phyloP scores from a whole-genome alignment of 2,113 vertebrate species.

The Barbus barbus region DNA sequence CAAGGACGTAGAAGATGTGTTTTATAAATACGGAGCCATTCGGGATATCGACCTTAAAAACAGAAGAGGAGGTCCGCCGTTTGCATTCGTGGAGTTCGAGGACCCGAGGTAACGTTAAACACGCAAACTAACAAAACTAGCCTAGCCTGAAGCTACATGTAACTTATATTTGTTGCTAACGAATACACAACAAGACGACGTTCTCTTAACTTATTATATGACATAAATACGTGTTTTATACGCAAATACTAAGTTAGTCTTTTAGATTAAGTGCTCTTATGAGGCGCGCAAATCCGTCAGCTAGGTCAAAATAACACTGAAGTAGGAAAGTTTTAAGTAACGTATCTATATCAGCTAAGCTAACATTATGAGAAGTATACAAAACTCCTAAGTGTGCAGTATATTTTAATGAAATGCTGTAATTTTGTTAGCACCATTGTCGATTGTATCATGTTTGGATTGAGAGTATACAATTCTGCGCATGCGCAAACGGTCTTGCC shows the following conservation, averaged over 20 bases:
- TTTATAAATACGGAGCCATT: constrained; percentile 88
- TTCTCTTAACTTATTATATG: not conserved
- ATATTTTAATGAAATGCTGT: not conserved
- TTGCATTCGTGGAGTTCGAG: constrained; percentile 82
- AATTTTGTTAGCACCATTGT: not conserved
- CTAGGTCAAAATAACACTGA: not conserved
- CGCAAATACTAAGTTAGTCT: too few relatives aligned
- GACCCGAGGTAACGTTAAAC: constrained; percentile 76
- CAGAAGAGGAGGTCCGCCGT: constrained; percentile 86
- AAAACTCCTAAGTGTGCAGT: not conserved
- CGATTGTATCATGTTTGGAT: not conserved
- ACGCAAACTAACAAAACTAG: not conserved
- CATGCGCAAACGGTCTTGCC: too few relatives aligned
- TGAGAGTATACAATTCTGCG: not conserved
- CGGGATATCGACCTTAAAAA: constrained; percentile 90
- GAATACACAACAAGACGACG: not conserved
- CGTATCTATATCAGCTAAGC: not conserved
- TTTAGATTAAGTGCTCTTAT: not conserved
- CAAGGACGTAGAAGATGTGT: constrained; percentile 87
- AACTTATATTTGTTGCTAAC: too few relatives aligned
- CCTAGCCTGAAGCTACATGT: not conserved
- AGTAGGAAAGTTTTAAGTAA: not conserved
- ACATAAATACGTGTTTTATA: not conserved
- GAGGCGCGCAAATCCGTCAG: not conserved
- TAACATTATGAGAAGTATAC: not conserved